Percentiles rank a stretch among this genome's conserved stretches.
Evolutionary conservation across 2,797 vertebrate species (phyloP).

Genomic region (Ispidina lecontei): DNA sequence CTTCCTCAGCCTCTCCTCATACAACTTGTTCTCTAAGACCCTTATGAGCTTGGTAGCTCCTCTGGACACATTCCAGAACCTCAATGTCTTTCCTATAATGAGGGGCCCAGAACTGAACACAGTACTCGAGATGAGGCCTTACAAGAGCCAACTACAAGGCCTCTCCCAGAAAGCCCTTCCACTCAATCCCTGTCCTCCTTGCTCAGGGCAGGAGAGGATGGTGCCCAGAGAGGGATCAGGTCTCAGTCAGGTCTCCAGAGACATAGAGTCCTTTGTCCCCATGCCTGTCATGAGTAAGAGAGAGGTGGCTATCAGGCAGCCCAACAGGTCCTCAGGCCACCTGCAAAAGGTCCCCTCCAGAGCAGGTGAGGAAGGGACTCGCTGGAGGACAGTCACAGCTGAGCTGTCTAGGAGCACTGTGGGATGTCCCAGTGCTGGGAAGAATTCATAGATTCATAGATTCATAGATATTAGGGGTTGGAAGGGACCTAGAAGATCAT

Average conservation of each 20-base stretch:
- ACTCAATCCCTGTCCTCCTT: too few species aligned
- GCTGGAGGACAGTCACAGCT: neutral
- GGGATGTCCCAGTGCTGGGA: neutral
- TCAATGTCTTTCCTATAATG: too few species aligned
- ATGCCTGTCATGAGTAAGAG: rapidly evolving
- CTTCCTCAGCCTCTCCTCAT: too few species aligned
- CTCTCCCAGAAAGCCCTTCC: neutral
- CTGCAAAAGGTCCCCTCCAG: neutral
- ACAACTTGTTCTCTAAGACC: too few species aligned
- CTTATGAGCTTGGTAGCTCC: too few species aligned
- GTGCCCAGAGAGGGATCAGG: neutral
- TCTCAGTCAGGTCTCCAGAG: neutral
- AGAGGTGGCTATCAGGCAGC: neutral
- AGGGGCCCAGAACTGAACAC: too few species aligned
- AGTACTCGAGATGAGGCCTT: too few species aligned
- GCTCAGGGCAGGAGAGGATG: neutral
- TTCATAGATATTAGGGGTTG: too few species aligned
- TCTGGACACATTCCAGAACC: too few species aligned
- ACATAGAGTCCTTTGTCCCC: neutral
- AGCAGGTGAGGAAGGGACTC: neutral
- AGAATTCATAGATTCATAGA: too few species aligned
- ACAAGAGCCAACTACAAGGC: too few species aligned
- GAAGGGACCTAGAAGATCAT: too few species aligned
- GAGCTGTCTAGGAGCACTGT: rapidly evolving
- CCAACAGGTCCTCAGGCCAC: neutral